These are phyloP conservation scores for Drosophila sp. DNA, from an alignment of 1,140 invertebrate species.

Conservation along the genomic window DNA sequence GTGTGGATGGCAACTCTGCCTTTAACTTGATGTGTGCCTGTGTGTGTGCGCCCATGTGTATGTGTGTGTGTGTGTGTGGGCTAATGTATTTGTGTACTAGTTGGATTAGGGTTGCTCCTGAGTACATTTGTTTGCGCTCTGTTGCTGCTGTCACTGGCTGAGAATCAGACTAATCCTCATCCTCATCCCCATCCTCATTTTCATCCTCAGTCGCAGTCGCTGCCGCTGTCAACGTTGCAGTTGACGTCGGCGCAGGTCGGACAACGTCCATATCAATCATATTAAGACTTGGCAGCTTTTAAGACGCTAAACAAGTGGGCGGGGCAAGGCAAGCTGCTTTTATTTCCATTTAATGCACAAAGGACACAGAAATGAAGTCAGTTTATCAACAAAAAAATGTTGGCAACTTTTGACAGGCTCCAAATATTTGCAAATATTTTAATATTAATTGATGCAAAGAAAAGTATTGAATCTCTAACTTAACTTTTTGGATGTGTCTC, in stretches of 20 bases:
- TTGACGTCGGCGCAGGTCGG: constrained; percentile 26
- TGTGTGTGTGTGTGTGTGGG: constrained; percentile 31
- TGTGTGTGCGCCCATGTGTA: constrained; percentile 15
- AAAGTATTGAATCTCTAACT: too few relatives aligned
- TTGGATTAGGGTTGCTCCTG: constrained; percentile 76
- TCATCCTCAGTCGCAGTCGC: neutral
- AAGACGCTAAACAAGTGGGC: constrained; percentile 36
- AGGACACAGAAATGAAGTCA: neutral
- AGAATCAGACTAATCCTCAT: too few relatives aligned
- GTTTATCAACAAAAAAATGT: neutral
- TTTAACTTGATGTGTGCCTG: constrained; percentile 26
- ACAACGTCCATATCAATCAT: constrained; percentile 75
- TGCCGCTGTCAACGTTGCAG: neutral
- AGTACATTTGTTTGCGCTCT: constrained; percentile 57
- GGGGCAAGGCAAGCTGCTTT: neutral
- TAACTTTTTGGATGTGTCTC: too few relatives aligned
- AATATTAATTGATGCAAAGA: too few relatives aligned
- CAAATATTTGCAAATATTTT: too few relatives aligned
- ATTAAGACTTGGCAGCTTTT: constrained; percentile 26
- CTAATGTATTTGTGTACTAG: constrained; percentile 58
- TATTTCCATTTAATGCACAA: neutral
- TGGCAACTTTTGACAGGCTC: neutral
- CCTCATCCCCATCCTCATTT: neutral
- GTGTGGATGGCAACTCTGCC: constrained; percentile 46
- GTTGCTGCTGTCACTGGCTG: constrained; percentile 10